Evolutionary conservation across 2,113 vertebrate species (phyloP), one percentile per base, ranked within the genome.

Genomic region (Amazona vittata): DNA sequence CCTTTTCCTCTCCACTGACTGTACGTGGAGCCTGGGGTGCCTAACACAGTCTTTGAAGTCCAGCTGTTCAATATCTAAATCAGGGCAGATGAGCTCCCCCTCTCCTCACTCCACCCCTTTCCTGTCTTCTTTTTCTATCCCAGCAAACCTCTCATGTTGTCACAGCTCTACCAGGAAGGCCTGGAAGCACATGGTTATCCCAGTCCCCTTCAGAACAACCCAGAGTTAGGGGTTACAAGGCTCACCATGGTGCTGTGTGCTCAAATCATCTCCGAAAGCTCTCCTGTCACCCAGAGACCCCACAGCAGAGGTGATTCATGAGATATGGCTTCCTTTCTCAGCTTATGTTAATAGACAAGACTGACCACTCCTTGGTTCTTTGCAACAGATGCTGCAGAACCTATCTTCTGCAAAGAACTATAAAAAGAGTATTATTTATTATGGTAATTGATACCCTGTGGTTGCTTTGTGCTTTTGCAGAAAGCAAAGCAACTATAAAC

Each of bases 41-140:
- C 22, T 92, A 71, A 91, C 6, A 5, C 1, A 50, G 80, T 15
- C 94, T 94, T 96, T 95, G 69, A 94, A 95, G 83, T 79, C 81
- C 96, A 94, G 35, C 29, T 78, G 83, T 86, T 97, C 89, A 76
- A 47, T 91, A 91, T 47, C 73, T 82, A 71, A 55, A 83, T 78
- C 57, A 81, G 46, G 50, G 52, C 50, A 79, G 55, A 41, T 77
- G n/a, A 81, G 49, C 67, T 64, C 68, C 59, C 79, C 67, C 79
- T 80, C 67, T 91, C 39, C 29, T 74, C 80, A 86, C 77, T 84
- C 81, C 43, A 47, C n/a, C 22, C 31, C 62, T 60, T 92, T 86
- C 79, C 71, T 8, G 4, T 33, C 86, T 89, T 70, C 68, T 62
- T 53, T 10, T 70, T 80, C 83, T 64, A 11, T 44, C 50, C 65